Base-by-base conservation (phyloP, 2,113 vertebrate species). In the Ciconia maguari region DNA sequence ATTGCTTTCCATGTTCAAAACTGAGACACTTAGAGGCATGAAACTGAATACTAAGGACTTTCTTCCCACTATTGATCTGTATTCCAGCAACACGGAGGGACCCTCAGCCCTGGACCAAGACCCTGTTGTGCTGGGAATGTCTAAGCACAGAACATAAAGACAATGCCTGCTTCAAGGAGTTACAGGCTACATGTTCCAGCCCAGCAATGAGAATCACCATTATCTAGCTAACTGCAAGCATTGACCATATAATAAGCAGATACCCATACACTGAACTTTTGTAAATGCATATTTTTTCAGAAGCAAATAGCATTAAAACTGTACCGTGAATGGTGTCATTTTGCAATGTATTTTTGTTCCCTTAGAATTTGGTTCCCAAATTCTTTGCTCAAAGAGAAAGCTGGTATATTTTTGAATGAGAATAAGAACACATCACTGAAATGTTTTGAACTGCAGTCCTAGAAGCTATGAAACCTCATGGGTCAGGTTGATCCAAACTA, bases 1-100 rank as follows among this genome's bases (percentile, higher is more conserved):
- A 76, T 83, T 94, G 46, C 61, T 76, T 91, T 76, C 57, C 61
- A n/a, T 68, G 83, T 94, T 94, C 72, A 82, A 87, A 97, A 89
- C 68, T 57, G 74, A 65, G 83, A 49, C 77, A 95, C 27, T 83
- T 46, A 65, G 46, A 87, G 76, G 61, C 66, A 76, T 72, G 44
- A 87, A 79, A 92, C 5, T 83, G 70, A 87, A 64, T 58, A 65
- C 48, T 58, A 70, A 91, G 77, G 57, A 38, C 70, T 11, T 79
- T 65, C 52, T 68, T 79, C 44, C 77, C 49, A 26, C 49, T 85
- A 46, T 0, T 87, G 72, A 72, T 83, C 80, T 84, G 41, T 21
- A 52, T 85, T 89, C 61, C 54, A 87, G 83, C 62, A 91, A 20
- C 41, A 84, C 0, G 0, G 82, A 77, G 60, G 20, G 83, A n/a